phyloP scores from a whole-genome alignment of 2,888 invertebrate genomes.

The Nemotelus pantherinus region DNA sequence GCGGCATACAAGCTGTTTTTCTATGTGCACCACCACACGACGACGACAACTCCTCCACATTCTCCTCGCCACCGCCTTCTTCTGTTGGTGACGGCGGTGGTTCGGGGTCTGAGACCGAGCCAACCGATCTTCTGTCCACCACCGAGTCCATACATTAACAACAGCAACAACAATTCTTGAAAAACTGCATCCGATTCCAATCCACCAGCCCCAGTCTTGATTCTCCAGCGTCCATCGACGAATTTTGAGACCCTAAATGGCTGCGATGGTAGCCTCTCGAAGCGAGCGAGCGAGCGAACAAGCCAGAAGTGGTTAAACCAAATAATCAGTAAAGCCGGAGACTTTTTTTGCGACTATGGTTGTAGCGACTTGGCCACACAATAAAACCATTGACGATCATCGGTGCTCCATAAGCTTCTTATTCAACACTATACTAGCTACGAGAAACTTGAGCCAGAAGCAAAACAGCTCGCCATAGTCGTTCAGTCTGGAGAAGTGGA shows the following conservation, averaged over 20 bases:
- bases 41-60: background rate
- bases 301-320: conserved; percentile 13
- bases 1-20: conserved; percentile 48
- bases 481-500: too few species aligned
- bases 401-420: background rate
- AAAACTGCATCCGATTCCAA: conserved; percentile 23
- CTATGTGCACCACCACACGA: conserved; percentile 23
- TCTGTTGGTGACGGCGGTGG: background rate
- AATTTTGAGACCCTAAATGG: background rate
- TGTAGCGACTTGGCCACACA: background rate
- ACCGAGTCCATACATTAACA: conserved; percentile 37
- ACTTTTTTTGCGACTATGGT: background rate
- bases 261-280: conserved; percentile 2
- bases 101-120: background rate
- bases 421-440: too few species aligned
- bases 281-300: background rate
- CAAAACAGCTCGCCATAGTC: too few species aligned
- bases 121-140: background rate
- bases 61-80: conserved; percentile 25
- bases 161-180: background rate
- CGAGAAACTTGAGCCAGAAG: too few species aligned
- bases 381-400: background rate
- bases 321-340: background rate
- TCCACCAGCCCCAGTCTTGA: too few species aligned
- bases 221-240: conserved; percentile 1